Evolutionary conservation across 1,140 invertebrate species (phyloP).

Genomic region (Babylonia areolata): DNA sequence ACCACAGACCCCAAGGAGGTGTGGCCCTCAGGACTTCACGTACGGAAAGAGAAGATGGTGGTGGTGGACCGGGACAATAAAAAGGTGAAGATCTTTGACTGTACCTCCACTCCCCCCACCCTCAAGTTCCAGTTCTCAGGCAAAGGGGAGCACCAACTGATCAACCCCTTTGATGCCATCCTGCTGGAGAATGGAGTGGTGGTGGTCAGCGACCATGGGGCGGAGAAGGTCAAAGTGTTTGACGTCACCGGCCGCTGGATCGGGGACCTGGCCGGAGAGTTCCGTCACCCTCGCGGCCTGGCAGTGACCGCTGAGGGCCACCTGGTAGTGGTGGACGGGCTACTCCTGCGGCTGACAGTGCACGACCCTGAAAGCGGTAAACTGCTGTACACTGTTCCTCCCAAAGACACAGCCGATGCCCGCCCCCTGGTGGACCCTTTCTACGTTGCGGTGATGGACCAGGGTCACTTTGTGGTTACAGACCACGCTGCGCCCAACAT

Average conservation of each 20-base stretch:
- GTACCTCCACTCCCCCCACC: constrained; percentile 48
- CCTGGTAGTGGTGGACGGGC: constrained; percentile 69
- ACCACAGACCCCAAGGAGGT: constrained; percentile 60
- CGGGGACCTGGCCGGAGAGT: constrained; percentile 57
- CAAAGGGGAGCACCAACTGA: constrained; percentile 52
- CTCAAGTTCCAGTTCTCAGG: constrained; percentile 58
- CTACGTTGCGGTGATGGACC: constrained; percentile 60
- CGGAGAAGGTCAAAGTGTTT: constrained; percentile 69
- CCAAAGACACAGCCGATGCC: constrained; percentile 48
- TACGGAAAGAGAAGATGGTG: constrained; percentile 52
- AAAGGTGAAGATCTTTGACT: constrained; percentile 66
- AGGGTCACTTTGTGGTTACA: constrained; percentile 66
- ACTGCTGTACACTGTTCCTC: constrained; percentile 58
- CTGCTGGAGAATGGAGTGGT: constrained; percentile 67
- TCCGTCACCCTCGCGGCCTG: constrained; percentile 70
- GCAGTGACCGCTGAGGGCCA: constrained; percentile 63
- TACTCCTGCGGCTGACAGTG: constrained; percentile 56
- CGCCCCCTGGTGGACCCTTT: constrained; percentile 68
- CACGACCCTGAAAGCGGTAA: constrained; percentile 62
- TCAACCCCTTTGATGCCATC: constrained; percentile 67
- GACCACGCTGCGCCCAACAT: constrained; percentile 71
- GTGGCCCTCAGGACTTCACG: constrained; percentile 68
- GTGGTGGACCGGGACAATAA: constrained; percentile 71
- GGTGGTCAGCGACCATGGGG: constrained; percentile 69
- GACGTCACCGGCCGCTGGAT: constrained; percentile 56